Evolutionary conservation across 2,888 invertebrate genomes (phyloP).

Genomic region (Ischnus inquisitorius): DNA sequence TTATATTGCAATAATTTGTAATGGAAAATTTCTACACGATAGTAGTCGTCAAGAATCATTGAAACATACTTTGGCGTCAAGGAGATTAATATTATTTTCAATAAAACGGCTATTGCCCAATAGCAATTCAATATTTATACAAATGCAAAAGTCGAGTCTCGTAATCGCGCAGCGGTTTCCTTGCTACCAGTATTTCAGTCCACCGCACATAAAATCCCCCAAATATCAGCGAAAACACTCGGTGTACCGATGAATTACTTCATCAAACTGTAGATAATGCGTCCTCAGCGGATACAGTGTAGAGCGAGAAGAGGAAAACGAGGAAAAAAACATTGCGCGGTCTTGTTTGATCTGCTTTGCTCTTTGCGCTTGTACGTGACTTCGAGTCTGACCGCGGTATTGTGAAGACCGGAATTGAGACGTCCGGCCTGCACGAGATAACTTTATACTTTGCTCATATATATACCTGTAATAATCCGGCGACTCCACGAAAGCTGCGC

Average conservation of each 20-base stretch:
- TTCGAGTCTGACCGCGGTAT: conserved; percentile 19
- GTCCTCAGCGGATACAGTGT: neutral
- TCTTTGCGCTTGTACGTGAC: conserved; percentile 38
- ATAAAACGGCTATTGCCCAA: neutral
- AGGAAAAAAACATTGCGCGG: conserved; percentile 35
- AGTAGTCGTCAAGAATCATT: neutral
- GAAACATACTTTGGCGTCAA: neutral
- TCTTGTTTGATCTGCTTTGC: conserved; percentile 41
- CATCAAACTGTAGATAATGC: neutral
- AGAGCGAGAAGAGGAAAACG: neutral
- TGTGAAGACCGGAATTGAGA: conserved; percentile 29
- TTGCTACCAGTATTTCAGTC: neutral
- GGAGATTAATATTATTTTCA: neutral
- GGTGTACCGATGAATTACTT: conserved; percentile 25
- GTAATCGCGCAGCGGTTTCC: conserved; percentile 20
- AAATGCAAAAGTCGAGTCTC: neutral
- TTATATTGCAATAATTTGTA: neutral
- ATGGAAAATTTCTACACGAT: neutral
- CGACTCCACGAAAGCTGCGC: conserved; percentile 5
- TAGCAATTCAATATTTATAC: neutral
- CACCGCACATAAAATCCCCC: conserved; percentile 9
- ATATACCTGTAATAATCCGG: conserved; percentile 39
- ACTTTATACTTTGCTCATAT: conserved; percentile 13
- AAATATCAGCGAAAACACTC: conserved; percentile 2
- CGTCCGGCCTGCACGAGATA: conserved; percentile 31